Conservation (phyloP, 1,140 invertebrate genomes). For the Brachionus paranguensis region DNA sequence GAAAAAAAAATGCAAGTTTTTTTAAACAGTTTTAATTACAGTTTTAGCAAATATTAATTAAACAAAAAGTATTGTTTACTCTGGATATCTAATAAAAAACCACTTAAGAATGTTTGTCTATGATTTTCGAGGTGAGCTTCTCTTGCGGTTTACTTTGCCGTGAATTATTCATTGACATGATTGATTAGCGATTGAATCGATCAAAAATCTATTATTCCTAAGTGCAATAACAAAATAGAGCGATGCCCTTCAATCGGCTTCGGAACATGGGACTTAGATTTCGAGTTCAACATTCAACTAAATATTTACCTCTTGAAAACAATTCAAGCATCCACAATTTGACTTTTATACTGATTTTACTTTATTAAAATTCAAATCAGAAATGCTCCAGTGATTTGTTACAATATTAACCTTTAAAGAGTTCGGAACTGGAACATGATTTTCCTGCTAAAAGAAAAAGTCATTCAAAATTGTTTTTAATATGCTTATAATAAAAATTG, state of each 20-base stretch:
- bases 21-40: slow-evolving; percentile 16
- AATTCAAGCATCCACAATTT: background rate
- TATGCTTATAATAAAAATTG: background rate
- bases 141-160: background rate
- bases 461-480: slow-evolving; percentile 11
- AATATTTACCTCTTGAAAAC: slow-evolving; percentile 5
- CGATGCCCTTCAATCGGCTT: background rate
- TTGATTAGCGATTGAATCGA: slow-evolving; percentile 19
- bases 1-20: background rate
- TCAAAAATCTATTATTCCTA: slow-evolving; percentile 20
- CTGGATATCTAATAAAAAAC: slow-evolving; percentile 29
- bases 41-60: slow-evolving; percentile 3
- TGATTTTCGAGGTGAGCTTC: background rate
- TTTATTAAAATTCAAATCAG: background rate
- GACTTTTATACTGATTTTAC: background rate
- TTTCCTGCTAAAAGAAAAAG: background rate
- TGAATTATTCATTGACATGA: slow-evolving; percentile 39
- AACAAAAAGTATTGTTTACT: background rate
- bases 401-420: background rate
- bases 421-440: slow-evolving; percentile 5
- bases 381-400: slow-evolving; percentile 11
- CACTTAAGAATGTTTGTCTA: background rate
- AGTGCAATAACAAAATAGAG: slow-evolving; percentile 1
- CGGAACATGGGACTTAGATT: slow-evolving; percentile 8
- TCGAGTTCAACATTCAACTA: slow-evolving; percentile 13